A percentile compares a stretch with the other conserved stretches of the same genome.
These are phyloP conservation scores for Diogma glabrata DNA, from an alignment of 2,888 invertebrate genomes.

Conservation along the genomic window DNA sequence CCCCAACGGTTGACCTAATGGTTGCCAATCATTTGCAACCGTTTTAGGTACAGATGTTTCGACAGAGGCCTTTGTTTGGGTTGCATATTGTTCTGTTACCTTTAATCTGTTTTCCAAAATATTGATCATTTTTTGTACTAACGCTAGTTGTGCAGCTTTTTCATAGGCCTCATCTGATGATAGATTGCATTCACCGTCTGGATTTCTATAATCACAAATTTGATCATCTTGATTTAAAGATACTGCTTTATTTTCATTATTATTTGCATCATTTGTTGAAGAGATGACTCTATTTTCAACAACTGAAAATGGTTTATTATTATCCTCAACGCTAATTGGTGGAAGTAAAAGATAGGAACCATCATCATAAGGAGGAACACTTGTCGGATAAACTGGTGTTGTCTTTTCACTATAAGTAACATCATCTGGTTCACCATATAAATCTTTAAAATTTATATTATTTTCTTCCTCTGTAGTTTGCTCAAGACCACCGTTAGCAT, in stretches of 20 bases:
- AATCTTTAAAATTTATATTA: no score
- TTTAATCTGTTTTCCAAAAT: constrained; percentile 3
- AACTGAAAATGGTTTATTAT: not conserved
- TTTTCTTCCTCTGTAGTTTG: no score
- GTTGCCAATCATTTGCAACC: not conserved
- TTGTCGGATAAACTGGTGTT: no score
- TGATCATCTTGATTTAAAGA: no score
- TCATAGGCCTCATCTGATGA: not conserved
- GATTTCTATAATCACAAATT: not conserved
- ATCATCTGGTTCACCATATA: no score
- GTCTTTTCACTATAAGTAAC: no score
- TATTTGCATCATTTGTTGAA: not conserved
- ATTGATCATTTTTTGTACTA: constrained; percentile 4
- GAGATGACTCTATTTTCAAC: not conserved
- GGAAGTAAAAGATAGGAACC: not conserved
- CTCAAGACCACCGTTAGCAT: no score
- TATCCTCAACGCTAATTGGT: not conserved
- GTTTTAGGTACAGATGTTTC: not conserved
- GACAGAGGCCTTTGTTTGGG: no score
- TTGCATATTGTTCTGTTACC: not conserved
- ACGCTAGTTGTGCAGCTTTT: not conserved
- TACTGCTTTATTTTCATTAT: no score
- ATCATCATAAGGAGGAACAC: not conserved
- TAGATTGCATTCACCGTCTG: not conserved
- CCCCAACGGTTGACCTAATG: not conserved